Base-by-base conservation (phyloP, 2,113 vertebrate species). In the Gymnobelideus leadbeateri region DNA sequence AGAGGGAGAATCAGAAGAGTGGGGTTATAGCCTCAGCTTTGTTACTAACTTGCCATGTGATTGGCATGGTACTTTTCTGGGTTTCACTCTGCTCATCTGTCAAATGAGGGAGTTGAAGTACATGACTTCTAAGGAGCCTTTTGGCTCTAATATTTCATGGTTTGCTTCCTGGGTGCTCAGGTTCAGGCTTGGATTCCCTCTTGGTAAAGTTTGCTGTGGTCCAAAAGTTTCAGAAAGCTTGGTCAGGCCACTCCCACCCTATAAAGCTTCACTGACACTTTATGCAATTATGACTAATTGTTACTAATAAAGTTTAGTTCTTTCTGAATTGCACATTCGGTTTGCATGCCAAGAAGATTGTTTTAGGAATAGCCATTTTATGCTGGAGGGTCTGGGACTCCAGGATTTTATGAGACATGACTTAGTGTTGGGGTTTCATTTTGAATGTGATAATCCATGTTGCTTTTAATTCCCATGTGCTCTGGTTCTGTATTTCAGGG, bases 381-480 rank as follows among this genome's bases (percentile, higher is more conserved):
- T 47, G 7, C 21, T 94, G 89, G 90, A 92, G 92, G 95, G 92
- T 89, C 68, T 52, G 52, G 93, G 93, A 49, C 68, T 89, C 46
- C 43, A 25, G 53, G 89, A n/a, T 43, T 92, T 94, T 90, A 51
- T 89, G 50, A 96, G 94, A 51, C 52, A 21, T 97, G 93, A 77
- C 24, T 57, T 21, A 28, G 50, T 93, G 92, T 91, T 54, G 12
- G 43, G 68, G 54, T 96, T 97, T 89, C n/a, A 54, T 92, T 95
- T 94, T 95, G 25, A 6, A 89, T 92, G 61, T 94, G 97, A 96
- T 57, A 95, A 92, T 96, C 92, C 23, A 14, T 57, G 14, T 50
- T 94, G 28, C 31, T 52, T 84, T 92, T 68, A 94, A 95, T 89
- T 94, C 37, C 46, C 50, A 49, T 91, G 77, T 53, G 61, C 19